These are phyloP conservation scores for Seira ritae DNA, from an alignment of 2,888 invertebrate genomes.

Conservation along the genomic window DNA sequence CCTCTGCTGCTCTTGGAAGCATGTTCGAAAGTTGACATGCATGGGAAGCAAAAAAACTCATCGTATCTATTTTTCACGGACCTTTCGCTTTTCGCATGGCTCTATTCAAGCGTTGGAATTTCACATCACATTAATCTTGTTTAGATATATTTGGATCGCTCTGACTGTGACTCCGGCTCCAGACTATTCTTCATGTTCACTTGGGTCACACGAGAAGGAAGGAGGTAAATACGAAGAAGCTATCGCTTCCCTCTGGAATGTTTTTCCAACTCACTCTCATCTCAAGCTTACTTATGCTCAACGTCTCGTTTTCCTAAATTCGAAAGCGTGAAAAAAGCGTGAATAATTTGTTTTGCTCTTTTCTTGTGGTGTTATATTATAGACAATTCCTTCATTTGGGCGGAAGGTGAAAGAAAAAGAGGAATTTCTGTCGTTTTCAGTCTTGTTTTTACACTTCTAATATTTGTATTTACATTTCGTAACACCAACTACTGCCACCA, in stretches of 20 bases:
- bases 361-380: neutral
- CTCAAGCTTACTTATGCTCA: neutral
- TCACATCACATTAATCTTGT: slow-evolving; percentile 23
- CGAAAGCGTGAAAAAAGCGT: neutral
- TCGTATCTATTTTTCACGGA: slow-evolving; percentile 5
- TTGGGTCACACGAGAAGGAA: neutral
- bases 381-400: no score
- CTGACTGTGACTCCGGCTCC: neutral
- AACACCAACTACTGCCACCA: no score
- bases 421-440: neutral
- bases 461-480: slow-evolving; percentile 11
- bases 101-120: neutral
- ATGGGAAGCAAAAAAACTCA: slow-evolving; percentile 2
- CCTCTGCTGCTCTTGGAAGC: neutral
- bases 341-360: neutral
- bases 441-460: neutral
- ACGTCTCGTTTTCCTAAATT: neutral
- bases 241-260: neutral
- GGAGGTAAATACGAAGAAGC: neutral
- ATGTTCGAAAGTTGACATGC: neutral
- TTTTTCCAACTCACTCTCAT: no score
- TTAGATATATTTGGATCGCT: slow-evolving; percentile 21
- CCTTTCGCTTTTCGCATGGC: neutral
- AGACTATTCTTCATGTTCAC: neutral
- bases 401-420: neutral